A percentile compares a stretch with the other conserved stretches of the same genome.
phyloP scores from a whole-genome alignment of 2,113 vertebrate genomes.

The Ranitomeya variabilis region DNA sequence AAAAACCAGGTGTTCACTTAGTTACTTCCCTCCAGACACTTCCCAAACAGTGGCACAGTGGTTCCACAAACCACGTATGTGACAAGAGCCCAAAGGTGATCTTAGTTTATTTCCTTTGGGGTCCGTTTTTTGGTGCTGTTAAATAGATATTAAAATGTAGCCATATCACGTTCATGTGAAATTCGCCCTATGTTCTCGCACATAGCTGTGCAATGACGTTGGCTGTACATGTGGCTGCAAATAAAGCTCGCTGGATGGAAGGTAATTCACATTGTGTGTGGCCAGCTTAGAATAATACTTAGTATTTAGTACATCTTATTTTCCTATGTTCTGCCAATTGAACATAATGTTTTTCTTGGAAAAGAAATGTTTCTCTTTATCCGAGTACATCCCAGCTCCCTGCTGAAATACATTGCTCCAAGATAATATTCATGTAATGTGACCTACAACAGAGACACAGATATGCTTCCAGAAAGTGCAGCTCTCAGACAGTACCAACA shows the following conservation, averaged over 20 bases:
- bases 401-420: background rate
- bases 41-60: too few relatives aligned
- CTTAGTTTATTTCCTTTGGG: too few relatives aligned
- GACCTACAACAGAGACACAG: slow-evolving; percentile 13
- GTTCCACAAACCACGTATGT: too few relatives aligned
- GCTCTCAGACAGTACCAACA: background rate
- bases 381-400: slow-evolving; percentile 11
- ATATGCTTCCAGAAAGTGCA: background rate
- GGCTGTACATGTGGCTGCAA: background rate
- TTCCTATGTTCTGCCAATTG: background rate
- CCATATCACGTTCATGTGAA: background rate
- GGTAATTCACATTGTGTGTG: background rate
- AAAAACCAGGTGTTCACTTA: too few relatives aligned
- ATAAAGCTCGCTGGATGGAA: background rate
- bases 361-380: background rate
- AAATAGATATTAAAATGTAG: too few relatives aligned
- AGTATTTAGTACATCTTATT: background rate
- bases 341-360: slow-evolving; percentile 26
- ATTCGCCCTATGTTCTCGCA: background rate
- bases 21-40: too few relatives aligned
- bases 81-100: too few relatives aligned
- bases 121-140: too few relatives aligned
- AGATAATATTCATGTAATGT: slow-evolving; percentile 20
- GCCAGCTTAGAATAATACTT: background rate
- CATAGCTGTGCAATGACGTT: background rate